phyloP scores from a whole-genome alignment of 1,140 invertebrate species.

The Drosophila sechellia region DNA sequence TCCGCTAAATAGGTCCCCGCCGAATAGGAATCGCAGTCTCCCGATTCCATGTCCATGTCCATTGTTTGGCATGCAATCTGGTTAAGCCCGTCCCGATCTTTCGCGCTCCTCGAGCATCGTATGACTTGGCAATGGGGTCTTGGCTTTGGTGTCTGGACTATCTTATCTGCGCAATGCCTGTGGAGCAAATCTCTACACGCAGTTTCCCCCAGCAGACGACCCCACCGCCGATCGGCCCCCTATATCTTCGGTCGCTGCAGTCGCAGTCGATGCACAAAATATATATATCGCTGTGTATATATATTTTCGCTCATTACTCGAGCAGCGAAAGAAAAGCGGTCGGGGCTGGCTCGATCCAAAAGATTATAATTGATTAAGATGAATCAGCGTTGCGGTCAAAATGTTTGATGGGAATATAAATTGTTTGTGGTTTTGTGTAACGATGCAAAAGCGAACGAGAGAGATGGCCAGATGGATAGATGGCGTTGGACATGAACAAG shows the following conservation, averaged over 20 bases:
- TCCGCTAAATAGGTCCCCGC: constrained; percentile 29
- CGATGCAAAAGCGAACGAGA: constrained; percentile 61
- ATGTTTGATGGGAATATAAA: constrained; percentile 84
- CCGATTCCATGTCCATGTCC: constrained; percentile 48
- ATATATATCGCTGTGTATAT: not conserved
- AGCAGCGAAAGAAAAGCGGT: constrained; percentile 38
- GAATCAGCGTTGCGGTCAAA: constrained; percentile 83
- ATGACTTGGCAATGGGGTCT: constrained; percentile 36
- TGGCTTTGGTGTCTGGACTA: constrained; percentile 22
- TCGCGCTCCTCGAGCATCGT: constrained; percentile 32
- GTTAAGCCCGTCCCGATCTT: constrained; percentile 34
- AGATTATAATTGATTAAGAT: constrained; percentile 84
- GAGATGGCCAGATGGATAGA: constrained; percentile 46
- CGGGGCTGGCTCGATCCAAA: constrained; percentile 49
- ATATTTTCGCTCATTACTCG: constrained; percentile 73
- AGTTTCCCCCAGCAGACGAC: constrained; percentile 73
- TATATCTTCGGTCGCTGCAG: not conserved
- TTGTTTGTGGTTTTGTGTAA: constrained; percentile 84
- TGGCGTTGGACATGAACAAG: constrained; percentile 40
- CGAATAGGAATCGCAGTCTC: constrained; percentile 18
- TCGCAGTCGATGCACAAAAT: constrained; percentile 7
- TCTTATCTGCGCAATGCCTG: constrained; percentile 75
- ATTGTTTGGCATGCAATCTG: constrained; percentile 62
- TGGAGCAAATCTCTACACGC: constrained; percentile 76
- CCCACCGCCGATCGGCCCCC: constrained; percentile 42